Evolutionary conservation across 1,140 invertebrate species (phyloP).

Genomic region (Propsilocerus akamusi): DNA sequence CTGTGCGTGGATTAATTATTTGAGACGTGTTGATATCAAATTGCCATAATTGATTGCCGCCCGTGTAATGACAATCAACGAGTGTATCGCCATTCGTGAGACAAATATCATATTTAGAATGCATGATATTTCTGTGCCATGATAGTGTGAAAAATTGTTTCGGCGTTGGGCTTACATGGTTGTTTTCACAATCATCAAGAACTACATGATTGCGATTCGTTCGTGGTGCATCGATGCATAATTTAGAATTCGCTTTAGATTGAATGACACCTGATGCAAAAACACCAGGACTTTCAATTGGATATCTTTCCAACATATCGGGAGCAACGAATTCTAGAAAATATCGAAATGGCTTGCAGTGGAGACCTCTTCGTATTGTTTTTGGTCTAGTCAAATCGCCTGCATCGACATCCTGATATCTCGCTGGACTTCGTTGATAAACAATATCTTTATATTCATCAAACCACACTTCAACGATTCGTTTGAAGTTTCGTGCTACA

Average conservation of each 20-base stretch:
- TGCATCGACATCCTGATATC: slow-evolving; percentile 32
- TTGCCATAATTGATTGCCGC: slow-evolving; percentile 65
- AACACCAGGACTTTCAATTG: slow-evolving; percentile 53
- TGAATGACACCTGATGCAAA: slow-evolving; percentile 49
- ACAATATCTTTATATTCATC: slow-evolving; percentile 64
- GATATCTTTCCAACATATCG: slow-evolving; percentile 55
- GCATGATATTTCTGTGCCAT: slow-evolving; percentile 54
- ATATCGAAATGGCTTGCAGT: slow-evolving; percentile 73
- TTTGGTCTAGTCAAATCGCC: slow-evolving; percentile 51
- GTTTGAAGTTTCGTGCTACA: not conserved
- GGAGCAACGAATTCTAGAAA: slow-evolving; percentile 66
- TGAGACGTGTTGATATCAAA: slow-evolving; percentile 31
- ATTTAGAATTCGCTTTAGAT: slow-evolving; percentile 38
- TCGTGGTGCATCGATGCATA: slow-evolving; percentile 58
- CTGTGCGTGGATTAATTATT: not conserved
- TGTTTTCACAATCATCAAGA: slow-evolving; percentile 16
- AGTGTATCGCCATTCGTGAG: slow-evolving; percentile 30
- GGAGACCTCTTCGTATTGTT: slow-evolving; percentile 38
- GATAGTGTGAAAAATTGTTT: slow-evolving; percentile 23
- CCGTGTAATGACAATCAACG: slow-evolving; percentile 36
- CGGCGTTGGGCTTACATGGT: slow-evolving; percentile 13
- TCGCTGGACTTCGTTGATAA: slow-evolving; percentile 42
- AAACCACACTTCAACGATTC: not conserved
- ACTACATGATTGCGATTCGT: slow-evolving; percentile 42
- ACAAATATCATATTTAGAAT: slow-evolving; percentile 39